Conservation (phyloP, 2,797 vertebrate genomes). For the Cygnus olor region DNA sequence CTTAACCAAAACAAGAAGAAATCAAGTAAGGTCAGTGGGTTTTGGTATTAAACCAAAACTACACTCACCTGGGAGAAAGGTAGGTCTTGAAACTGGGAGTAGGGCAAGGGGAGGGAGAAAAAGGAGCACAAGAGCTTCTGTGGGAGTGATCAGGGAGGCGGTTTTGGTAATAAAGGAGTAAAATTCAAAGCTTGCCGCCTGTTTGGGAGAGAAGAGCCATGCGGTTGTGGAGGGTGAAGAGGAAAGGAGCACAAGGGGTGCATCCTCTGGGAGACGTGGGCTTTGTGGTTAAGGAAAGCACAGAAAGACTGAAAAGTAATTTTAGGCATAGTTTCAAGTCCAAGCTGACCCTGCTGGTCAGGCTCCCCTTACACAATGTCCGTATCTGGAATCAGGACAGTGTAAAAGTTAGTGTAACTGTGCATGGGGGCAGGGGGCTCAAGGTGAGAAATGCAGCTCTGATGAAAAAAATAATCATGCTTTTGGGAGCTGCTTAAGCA, state of each 20-base stretch:
- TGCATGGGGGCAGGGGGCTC: neutral
- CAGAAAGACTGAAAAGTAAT: neutral
- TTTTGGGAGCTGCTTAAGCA: neutral
- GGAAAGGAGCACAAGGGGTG: neutral
- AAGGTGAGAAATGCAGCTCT: neutral
- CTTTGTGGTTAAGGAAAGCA: neutral
- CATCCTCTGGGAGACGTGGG: neutral
- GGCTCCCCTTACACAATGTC: neutral
- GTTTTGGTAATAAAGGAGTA: neutral
- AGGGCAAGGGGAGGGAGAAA: neutral
- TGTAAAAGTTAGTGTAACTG: neutral
- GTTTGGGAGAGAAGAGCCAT: neutral
- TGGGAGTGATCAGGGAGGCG: neutral
- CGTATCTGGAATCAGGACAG: neutral
- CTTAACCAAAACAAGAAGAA: neutral
- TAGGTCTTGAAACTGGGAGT: neutral
- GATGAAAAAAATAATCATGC: neutral
- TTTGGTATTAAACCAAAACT: constrained; percentile 6
- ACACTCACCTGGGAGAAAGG: neutral
- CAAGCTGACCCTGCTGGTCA: neutral
- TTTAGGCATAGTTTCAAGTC: neutral
- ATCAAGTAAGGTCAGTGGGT: neutral
- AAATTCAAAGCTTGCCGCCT: neutral
- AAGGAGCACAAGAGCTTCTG: neutral
- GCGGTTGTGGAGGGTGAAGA: neutral